Conservation (phyloP, 2,888 invertebrate species). For the Hyppa rectilinea region DNA sequence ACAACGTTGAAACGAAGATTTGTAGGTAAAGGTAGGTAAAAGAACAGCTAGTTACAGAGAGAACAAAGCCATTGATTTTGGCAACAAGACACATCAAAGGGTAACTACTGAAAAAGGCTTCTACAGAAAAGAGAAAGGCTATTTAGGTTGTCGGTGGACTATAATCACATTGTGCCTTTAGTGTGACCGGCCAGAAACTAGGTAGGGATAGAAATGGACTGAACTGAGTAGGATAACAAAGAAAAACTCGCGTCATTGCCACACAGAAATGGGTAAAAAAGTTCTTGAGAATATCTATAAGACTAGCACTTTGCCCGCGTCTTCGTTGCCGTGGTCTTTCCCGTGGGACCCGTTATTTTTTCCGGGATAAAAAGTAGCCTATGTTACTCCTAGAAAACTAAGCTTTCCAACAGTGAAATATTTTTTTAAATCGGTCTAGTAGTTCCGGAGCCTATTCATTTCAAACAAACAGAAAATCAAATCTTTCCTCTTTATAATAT, state of each 20-base stretch:
- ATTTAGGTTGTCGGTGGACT: slow-evolving; percentile 1
- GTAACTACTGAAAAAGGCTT: slow-evolving; percentile 42
- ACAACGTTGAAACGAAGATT: slow-evolving; percentile 56
- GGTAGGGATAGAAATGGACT: not conserved
- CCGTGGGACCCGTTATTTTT: too few relatives aligned
- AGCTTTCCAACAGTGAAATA: too few relatives aligned
- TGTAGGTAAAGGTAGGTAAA: slow-evolving; percentile 49
- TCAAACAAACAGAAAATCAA: too few relatives aligned
- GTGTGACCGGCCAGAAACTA: slow-evolving; percentile 18
- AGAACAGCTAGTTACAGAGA: slow-evolving; percentile 35
- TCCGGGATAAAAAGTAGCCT: too few relatives aligned
- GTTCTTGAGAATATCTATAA: not conserved
- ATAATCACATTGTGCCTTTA: slow-evolving; percentile 42
- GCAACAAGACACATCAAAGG: slow-evolving; percentile 57
- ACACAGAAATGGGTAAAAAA: not conserved
- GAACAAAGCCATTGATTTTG: slow-evolving; percentile 60
- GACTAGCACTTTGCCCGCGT: too few relatives aligned
- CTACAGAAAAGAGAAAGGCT: slow-evolving; percentile 11
- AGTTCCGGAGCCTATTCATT: too few relatives aligned
- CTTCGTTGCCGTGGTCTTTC: too few relatives aligned
- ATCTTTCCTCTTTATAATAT: too few relatives aligned
- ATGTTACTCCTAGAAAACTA: too few relatives aligned
- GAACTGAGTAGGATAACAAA: not conserved
- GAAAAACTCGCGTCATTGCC: not conserved
- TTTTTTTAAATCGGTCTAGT: too few relatives aligned